Conservation (phyloP, 2,113 vertebrate genomes). For the Salminus brasiliensis region DNA sequence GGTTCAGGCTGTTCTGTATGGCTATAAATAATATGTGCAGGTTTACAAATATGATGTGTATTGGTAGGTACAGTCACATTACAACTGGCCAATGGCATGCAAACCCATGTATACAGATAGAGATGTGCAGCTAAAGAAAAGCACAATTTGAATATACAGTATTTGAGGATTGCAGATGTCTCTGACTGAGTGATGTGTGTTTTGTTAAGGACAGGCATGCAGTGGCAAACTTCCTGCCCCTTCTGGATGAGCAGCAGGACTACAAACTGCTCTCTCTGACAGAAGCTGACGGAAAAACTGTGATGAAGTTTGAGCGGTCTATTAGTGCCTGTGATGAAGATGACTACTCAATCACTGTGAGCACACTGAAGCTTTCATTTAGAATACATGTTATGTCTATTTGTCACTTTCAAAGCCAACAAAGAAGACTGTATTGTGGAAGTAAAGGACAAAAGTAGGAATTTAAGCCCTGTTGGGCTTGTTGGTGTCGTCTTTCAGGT, state of each 20-base stretch:
- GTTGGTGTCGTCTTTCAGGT: background rate
- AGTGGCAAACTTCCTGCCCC: slow-evolving; percentile 60
- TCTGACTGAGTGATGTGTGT: background rate
- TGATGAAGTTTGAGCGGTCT: slow-evolving; percentile 69
- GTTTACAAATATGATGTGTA: no score
- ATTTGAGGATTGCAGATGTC: no score
- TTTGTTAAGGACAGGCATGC: slow-evolving; percentile 72
- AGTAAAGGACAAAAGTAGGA: background rate
- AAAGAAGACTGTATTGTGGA: background rate
- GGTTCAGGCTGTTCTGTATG: no score
- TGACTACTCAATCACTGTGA: slow-evolving; percentile 76
- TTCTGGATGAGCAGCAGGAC: slow-evolving; percentile 75
- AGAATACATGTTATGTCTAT: background rate
- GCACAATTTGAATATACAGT: no score
- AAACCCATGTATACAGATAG: no score
- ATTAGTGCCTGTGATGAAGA: slow-evolving; percentile 73
- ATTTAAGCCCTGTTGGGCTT: background rate
- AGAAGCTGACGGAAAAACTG: slow-evolving; percentile 71
- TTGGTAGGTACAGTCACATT: no score
- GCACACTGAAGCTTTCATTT: background rate
- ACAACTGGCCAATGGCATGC: no score
- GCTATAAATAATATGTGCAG: no score
- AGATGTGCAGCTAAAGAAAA: no score
- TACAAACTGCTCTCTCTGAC: slow-evolving; percentile 73
- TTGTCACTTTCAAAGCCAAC: background rate